phyloP scores from a whole-genome alignment of 2,888 invertebrate genomes.

The Trichopria drosophilae region DNA sequence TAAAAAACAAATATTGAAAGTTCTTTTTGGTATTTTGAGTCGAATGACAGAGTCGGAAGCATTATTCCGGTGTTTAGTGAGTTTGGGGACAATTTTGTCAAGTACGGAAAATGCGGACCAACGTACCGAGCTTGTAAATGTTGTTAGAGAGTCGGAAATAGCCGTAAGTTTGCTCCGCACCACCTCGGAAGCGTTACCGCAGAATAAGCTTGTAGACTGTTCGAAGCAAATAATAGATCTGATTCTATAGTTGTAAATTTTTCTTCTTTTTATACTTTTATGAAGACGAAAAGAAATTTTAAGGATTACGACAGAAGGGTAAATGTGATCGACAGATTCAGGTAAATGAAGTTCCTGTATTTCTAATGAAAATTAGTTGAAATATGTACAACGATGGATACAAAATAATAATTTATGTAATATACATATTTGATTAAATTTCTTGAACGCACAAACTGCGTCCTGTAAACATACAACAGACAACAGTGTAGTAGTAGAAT shows the following conservation, averaged over 20 bases:
- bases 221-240: conserved; percentile 52
- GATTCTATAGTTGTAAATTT: conserved; percentile 47
- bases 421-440: conserved; percentile 55
- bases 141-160: conserved; percentile 43
- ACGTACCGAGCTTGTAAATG: conserved; percentile 42
- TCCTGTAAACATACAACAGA: conserved; percentile 54
- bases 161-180: conserved; percentile 43
- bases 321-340: too few relatives aligned
- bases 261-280: too few relatives aligned
- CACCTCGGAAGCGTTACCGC: conserved; percentile 42
- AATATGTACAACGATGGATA: conserved; percentile 55
- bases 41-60: conserved; percentile 72
- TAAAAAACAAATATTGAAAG: conserved; percentile 61
- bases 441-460: conserved; percentile 38
- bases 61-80: conserved; percentile 74
- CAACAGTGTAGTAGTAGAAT: conserved; percentile 56
- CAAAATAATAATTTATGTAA: conserved; percentile 57
- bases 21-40: conserved; percentile 62
- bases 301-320: too few relatives aligned
- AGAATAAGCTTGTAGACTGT: conserved; percentile 48
- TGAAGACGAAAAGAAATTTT: too few relatives aligned
- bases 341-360: conserved; percentile 50
- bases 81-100: conserved; percentile 72
- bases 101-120: conserved; percentile 56
- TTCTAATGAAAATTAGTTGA: conserved; percentile 49